Evolutionary conservation across 2,113 vertebrate species (phyloP), one percentile per base, ranked within the genome.

Genomic region (Eulemur macaco): DNA sequence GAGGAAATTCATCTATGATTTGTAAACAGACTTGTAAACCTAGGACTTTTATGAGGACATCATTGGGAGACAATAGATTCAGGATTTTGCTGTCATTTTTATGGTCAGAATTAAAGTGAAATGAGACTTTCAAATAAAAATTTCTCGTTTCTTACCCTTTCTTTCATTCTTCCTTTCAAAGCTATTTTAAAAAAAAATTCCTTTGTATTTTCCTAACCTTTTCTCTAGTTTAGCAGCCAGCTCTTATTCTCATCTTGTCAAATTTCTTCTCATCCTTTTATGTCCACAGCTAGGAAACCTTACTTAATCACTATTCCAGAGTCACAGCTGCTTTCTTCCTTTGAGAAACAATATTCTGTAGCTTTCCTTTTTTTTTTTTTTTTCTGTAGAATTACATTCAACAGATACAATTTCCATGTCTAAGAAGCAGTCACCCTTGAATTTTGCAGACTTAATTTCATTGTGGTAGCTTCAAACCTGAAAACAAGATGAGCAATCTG

Each of bases 231-330:
- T 96, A 83, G 96, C 93, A 95, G 92, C 88, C 93, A 68, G 80
- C 47, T 96, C 93, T 94, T 98, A 95, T 96, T 98, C 97, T 93
- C 97, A 95, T 94, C 68, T 92, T 94, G 69, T 98, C 84, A 91
- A 95, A 96, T 98, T 98, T 97, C 89, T 95, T 98, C 68, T 95
- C 86, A 52, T 97, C 96, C 96, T 98, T 98, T 98, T 97, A 92
- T 96, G 90, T 95, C 42, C 50, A 7, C 80, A 86, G 78, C 86
- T 69, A 96, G 92, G 88, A 71, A 94, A 6, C 2, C 58, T 98
- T 95, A 86, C 68, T 97, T 97, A 97, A 95, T 97, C 76, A 90
- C 96, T 91, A 58, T 95, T 82, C 27, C 83, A 90, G 76, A 82
- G 20, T 92, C 86, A 10, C 39, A 86, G 84, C 89, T 96, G 91